Percentiles rank a stretch among this genome's conserved stretches.
Evolutionary conservation across 1,140 invertebrate species (phyloP).

Genomic region (Ceratosolen solmsi): DNA sequence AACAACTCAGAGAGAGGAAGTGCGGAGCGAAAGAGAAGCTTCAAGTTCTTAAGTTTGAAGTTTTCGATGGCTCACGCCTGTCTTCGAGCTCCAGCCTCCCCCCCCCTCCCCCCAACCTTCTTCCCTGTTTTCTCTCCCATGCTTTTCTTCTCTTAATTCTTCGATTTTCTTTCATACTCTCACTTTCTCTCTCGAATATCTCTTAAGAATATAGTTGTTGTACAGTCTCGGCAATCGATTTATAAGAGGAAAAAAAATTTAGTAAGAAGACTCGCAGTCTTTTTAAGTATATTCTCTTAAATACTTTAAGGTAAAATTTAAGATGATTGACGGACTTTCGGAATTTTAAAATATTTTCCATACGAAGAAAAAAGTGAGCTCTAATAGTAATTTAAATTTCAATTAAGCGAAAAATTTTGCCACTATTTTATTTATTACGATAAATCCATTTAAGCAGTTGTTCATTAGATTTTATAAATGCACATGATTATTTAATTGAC

Average conservation of each 20-base stretch:
- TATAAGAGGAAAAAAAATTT: constrained; percentile 30
- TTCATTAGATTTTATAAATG: too few species aligned
- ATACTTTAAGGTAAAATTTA: constrained; percentile 31
- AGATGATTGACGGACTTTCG: neutral
- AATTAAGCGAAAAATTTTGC: neutral
- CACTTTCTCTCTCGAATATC: constrained; percentile 50
- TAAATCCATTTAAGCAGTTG: too few species aligned
- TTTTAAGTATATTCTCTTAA: constrained; percentile 21
- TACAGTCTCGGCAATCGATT: constrained; percentile 51
- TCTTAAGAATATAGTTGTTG: constrained; percentile 23
- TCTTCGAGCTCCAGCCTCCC: constrained; percentile 43
- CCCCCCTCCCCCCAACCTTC: neutral
- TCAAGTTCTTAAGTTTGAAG: constrained; percentile 63
- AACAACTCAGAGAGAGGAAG: constrained; percentile 53
- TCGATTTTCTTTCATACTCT: constrained; percentile 27
- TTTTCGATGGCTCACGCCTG: constrained; percentile 63
- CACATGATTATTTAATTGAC: too few species aligned
- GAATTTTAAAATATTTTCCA: neutral
- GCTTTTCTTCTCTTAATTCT: constrained; percentile 49
- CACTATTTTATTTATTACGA: neutral
- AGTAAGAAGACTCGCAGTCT: neutral
- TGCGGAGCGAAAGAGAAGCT: constrained; percentile 21
- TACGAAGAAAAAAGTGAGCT: neutral
- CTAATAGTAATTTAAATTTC: neutral
- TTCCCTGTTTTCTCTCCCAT: constrained; percentile 2